A percentile compares a stretch with the other conserved stretches of the same genome.
These are phyloP conservation scores for Dasyprocta punctata DNA, from an alignment of 2,113 vertebrate species.

Conservation along the genomic window DNA sequence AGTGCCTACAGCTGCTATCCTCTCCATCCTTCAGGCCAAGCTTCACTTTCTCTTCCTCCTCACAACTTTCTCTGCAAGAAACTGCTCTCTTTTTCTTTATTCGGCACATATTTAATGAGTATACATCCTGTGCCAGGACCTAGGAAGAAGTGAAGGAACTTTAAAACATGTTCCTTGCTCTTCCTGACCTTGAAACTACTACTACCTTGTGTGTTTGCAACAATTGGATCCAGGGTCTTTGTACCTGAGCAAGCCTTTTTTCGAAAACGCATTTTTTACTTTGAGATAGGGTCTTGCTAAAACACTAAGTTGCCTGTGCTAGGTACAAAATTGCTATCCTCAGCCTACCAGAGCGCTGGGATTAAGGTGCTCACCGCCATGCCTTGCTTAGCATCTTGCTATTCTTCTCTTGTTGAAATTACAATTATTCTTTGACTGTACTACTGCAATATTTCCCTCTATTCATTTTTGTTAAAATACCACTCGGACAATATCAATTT, in stretches of 20 bases:
- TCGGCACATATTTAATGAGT: not conserved
- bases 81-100: not conserved
- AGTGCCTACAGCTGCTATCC: not conserved
- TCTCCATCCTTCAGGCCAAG: not conserved
- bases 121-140: not conserved
- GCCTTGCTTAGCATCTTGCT: not conserved
- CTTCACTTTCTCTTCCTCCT: not conserved
- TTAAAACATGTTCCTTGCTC: not conserved
- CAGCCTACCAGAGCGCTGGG: not conserved
- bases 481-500: not conserved
- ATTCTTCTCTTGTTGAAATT: not conserved
- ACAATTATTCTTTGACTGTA: not conserved
- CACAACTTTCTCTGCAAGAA: not conserved
- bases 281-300: not conserved
- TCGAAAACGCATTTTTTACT: not conserved
- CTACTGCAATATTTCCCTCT: not conserved
- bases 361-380: not conserved
- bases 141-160: not conserved
- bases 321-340: not conserved
- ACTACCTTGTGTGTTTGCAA: not conserved
- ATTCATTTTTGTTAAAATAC: not conserved
- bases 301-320: not conserved
- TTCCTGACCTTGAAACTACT: not conserved
- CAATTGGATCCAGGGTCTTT: not conserved
- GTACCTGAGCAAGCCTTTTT: not conserved